These are phyloP conservation scores for Euthynnus affinis DNA, from an alignment of 2,797 vertebrate genomes.

Conservation along the genomic window DNA sequence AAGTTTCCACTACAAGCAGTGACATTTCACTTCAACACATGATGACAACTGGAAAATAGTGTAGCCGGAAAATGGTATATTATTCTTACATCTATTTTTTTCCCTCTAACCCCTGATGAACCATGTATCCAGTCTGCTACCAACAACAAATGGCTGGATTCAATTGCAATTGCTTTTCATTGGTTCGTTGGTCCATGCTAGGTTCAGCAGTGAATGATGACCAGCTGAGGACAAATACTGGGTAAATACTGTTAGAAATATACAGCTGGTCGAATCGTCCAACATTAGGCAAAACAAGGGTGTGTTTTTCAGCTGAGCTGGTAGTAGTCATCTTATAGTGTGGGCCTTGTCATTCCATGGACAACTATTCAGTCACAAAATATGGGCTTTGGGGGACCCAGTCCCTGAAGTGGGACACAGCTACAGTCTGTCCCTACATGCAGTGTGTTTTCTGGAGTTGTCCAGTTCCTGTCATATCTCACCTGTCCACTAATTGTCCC, in stretches of 20 bases:
- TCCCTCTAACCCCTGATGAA: background rate
- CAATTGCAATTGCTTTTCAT: background rate
- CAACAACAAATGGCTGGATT: constrained; percentile 5
- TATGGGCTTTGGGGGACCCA: background rate
- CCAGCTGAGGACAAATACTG: no score
- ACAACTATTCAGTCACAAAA: background rate
- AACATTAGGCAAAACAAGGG: background rate
- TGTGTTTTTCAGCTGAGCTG: background rate
- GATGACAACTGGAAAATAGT: background rate
- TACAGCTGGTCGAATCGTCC: background rate
- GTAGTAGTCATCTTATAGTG: no score
- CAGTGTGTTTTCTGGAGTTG: background rate
- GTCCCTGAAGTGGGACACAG: background rate
- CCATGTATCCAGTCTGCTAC: background rate
- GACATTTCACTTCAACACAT: background rate
- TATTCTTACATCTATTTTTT: background rate
- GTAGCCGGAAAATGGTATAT: background rate
- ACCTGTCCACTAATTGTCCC: background rate
- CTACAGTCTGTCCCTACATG: background rate
- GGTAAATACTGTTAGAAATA: background rate
- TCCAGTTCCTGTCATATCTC: no score
- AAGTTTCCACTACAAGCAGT: background rate
- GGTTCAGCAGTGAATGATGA: background rate
- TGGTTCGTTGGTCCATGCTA: background rate
- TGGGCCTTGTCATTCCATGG: background rate